Evolutionary conservation across 1,140 invertebrate genomes (phyloP).

Genomic region (Drosophila nannoptera): DNA sequence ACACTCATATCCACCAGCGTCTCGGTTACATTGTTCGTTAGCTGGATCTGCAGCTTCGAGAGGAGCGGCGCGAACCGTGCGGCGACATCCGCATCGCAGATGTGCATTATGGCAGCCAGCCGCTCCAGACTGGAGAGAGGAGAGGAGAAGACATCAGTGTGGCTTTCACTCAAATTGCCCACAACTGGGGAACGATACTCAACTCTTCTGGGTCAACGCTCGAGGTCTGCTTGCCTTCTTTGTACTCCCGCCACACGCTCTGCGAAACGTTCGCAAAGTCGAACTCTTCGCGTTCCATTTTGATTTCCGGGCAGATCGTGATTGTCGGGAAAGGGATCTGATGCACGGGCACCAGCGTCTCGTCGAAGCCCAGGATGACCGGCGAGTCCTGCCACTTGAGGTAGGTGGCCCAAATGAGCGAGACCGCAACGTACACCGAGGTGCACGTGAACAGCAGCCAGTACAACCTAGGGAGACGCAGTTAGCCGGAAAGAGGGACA

Average conservation of each 20-base stretch:
- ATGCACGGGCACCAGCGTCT: constrained; percentile 82
- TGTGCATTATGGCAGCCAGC: constrained; percentile 68
- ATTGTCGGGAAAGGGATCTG: constrained; percentile 83
- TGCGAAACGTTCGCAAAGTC: constrained; percentile 81
- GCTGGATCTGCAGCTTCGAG: constrained; percentile 23
- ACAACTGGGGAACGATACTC: constrained; percentile 32
- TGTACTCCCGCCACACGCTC: constrained; percentile 52
- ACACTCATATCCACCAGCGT: constrained; percentile 65
- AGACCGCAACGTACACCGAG: constrained; percentile 72
- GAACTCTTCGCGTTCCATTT: constrained; percentile 80
- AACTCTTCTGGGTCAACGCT: constrained; percentile 64
- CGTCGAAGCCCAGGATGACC: constrained; percentile 83
- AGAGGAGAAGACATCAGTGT: too few species aligned
- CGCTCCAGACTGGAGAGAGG: constrained; percentile 44
- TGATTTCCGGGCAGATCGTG: constrained; percentile 83
- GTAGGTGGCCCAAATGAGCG: constrained; percentile 81
- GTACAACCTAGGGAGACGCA: constrained; percentile 53
- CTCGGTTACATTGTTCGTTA: constrained; percentile 39
- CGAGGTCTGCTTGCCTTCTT: constrained; percentile 30
- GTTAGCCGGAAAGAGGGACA: not conserved
- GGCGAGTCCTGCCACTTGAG: constrained; percentile 83
- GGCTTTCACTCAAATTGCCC: not conserved
- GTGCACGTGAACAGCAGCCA: constrained; percentile 72
- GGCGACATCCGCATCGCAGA: constrained; percentile 67
- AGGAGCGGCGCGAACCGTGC: constrained; percentile 52